Conservation (phyloP, 2,113 vertebrate genomes). For the Apistogramma diplotaenia region DNA sequence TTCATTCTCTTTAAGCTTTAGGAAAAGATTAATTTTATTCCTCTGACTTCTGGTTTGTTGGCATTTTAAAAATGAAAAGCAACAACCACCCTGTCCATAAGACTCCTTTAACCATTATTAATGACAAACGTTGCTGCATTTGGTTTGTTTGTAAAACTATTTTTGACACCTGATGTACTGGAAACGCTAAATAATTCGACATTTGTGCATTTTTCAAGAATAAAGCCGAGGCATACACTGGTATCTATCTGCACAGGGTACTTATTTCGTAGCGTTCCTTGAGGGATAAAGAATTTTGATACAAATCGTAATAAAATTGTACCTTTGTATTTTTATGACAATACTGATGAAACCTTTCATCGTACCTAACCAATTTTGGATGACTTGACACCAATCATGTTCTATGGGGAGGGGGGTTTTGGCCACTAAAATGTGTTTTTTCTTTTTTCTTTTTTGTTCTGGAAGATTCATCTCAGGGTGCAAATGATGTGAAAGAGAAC, state of each 20-base stretch:
- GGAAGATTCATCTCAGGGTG: conserved; percentile 82
- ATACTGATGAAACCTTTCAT: conserved; percentile 66
- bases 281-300: conserved; percentile 74
- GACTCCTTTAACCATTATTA: conserved; percentile 55
- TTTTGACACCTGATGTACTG: conserved; percentile 83
- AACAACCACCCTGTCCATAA: conserved; percentile 50
- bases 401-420: conserved; percentile 52
- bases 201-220: conserved; percentile 73
- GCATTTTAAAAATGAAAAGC: conserved; percentile 72
- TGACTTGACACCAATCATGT: conserved; percentile 69
- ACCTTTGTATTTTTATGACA: conserved; percentile 83
- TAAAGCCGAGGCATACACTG: conserved; percentile 75
- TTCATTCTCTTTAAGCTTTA: conserved; percentile 82
- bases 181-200: conserved; percentile 78
- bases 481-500: conserved; percentile 73
- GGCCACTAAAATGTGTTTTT: conserved; percentile 64
- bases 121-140: conserved; percentile 76
- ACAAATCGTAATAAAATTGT: conserved; percentile 69
- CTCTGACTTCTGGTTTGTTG: conserved; percentile 78
- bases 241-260: conserved; percentile 81
- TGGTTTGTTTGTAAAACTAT: conserved; percentile 83
- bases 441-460: conserved; percentile 67
- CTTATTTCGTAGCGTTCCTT: conserved; percentile 77
- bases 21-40: conserved; percentile 82
- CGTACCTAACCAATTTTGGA: conserved; percentile 70